Conservation (phyloP, 2,888 invertebrate species). For the Chesias legatella region DNA sequence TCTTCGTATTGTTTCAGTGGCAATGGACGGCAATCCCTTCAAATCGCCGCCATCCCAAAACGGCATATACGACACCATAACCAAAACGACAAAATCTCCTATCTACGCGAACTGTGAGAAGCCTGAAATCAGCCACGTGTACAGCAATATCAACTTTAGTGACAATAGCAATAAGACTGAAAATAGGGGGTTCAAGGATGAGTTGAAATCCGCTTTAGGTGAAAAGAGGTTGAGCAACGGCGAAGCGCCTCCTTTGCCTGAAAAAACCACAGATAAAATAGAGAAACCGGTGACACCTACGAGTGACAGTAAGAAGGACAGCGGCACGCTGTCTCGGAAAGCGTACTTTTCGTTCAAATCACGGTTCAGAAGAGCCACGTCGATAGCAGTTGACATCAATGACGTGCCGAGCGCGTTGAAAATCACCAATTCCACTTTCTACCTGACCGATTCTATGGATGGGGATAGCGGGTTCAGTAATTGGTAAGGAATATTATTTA, state of each 20-base stretch:
- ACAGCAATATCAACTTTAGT: slow-evolving; percentile 60
- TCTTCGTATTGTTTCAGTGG: slow-evolving; percentile 56
- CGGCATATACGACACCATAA: slow-evolving; percentile 51
- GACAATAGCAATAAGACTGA: slow-evolving; percentile 63
- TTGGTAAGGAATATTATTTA: slow-evolving; percentile 51
- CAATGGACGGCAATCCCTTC: slow-evolving; percentile 69
- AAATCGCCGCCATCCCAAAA: slow-evolving; percentile 49
- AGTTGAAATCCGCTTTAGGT: slow-evolving; percentile 59
- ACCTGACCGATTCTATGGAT: slow-evolving; percentile 84
- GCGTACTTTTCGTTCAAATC: slow-evolving; percentile 82
- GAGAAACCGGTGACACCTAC: slow-evolving; percentile 65
- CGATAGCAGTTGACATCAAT: slow-evolving; percentile 77
- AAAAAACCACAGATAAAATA: slow-evolving; percentile 40
- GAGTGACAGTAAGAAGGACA: slow-evolving; percentile 62
- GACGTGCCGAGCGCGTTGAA: slow-evolving; percentile 78
- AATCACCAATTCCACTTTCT: slow-evolving; percentile 85
- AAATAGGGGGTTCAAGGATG: slow-evolving; percentile 65
- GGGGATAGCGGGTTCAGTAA: slow-evolving; percentile 82
- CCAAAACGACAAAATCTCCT: slow-evolving; percentile 38
- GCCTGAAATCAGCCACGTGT: slow-evolving; percentile 47
- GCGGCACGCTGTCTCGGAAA: slow-evolving; percentile 65
- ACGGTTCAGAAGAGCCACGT: slow-evolving; percentile 81
- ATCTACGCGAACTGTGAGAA: slow-evolving; percentile 66
- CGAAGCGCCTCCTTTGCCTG: slow-evolving; percentile 62
- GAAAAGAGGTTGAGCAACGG: slow-evolving; percentile 60